A percentile compares a stretch with the other conserved stretches of the same genome.
Evolutionary conservation across 2,113 vertebrate species (phyloP).

Genomic region (Hemibagrus wyckioides): DNA sequence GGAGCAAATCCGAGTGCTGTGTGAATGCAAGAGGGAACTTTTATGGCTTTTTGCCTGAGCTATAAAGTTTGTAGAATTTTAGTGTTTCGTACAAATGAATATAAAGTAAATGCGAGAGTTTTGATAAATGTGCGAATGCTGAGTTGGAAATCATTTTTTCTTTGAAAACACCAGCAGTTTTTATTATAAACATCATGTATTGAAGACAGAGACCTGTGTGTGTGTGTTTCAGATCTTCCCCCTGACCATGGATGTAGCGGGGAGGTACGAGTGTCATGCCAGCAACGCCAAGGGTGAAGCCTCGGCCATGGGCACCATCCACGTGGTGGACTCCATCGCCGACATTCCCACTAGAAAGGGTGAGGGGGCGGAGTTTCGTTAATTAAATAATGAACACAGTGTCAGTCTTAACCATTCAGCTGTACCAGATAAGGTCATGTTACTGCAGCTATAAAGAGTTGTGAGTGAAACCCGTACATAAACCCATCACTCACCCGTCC

Average conservation of each 20-base stretch:
- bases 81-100: background rate
- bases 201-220: background rate
- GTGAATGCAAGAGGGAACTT: background rate
- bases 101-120: background rate
- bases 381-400: too few species aligned
- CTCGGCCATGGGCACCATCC: constrained; percentile 81
- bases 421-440: too few species aligned
- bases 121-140: background rate
- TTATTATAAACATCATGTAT: accelerated
- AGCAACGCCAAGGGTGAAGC: constrained; percentile 83
- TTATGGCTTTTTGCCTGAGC: too few species aligned
- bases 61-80: too few species aligned
- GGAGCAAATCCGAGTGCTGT: too few species aligned
- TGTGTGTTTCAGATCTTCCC: constrained; percentile 81
- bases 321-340: constrained; percentile 77
- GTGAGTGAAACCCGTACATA: too few species aligned
- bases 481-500: too few species aligned
- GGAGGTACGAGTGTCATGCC: constrained; percentile 89
- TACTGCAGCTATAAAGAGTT: too few species aligned
- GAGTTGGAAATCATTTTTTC: background rate
- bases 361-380: constrained; percentile 50
- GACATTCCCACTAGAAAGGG: constrained; percentile 81
- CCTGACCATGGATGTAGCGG: constrained; percentile 83
- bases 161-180: background rate
- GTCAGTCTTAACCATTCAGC: too few species aligned